Percentiles rank a stretch among this genome's conserved stretches.
These are phyloP conservation scores for Melanophora roralis DNA, from an alignment of 2,888 invertebrate species.

Conservation along the genomic window DNA sequence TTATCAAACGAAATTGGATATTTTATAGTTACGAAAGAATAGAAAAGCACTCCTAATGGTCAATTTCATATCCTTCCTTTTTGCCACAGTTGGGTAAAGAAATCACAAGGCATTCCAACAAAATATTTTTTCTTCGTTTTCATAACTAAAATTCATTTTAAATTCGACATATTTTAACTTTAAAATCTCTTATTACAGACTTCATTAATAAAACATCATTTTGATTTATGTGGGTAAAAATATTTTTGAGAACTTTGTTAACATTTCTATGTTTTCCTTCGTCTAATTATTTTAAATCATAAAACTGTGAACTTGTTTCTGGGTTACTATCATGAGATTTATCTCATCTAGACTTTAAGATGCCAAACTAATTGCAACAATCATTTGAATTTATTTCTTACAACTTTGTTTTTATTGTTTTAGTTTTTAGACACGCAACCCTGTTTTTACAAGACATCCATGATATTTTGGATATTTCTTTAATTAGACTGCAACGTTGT, in stretches of 20 bases:
- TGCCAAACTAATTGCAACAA: slow-evolving; percentile 23
- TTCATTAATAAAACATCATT: background rate
- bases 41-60: no score
- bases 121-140: background rate
- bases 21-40: no score
- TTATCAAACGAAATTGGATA: no score
- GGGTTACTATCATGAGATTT: slow-evolving; percentile 59
- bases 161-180: background rate
- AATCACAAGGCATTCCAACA: no score
- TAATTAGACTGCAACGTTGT: no score
- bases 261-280: background rate
- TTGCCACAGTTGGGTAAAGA: no score
- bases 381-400: slow-evolving; percentile 30
- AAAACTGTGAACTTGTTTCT: slow-evolving; percentile 59
- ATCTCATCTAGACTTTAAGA: slow-evolving; percentile 22
- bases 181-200: background rate
- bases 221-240: background rate
- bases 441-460: slow-evolving; percentile 1
- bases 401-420: slow-evolving; percentile 14
- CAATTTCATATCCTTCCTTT: no score
- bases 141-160: background rate
- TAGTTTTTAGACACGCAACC: slow-evolving; percentile 31
- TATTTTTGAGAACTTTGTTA: background rate
- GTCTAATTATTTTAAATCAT: slow-evolving; percentile 23
- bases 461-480: slow-evolving; percentile 11